phyloP scores from a whole-genome alignment of 2,888 invertebrate genomes.

The Volucella zonaria region DNA sequence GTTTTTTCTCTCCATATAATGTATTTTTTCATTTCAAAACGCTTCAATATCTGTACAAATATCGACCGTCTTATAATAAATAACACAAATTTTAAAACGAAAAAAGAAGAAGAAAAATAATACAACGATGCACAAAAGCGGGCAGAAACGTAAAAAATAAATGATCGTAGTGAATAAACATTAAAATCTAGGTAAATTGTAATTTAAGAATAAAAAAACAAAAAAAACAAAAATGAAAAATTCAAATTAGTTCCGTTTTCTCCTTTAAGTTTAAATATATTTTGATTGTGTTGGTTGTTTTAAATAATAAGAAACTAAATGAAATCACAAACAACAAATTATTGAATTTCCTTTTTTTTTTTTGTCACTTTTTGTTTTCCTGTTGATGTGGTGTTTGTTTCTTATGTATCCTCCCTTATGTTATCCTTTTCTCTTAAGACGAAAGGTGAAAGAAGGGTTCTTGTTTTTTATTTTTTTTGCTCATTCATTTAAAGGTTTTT shows the following conservation, averaged over 20 bases:
- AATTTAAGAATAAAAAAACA: too few relatives aligned
- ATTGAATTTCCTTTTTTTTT: neutral
- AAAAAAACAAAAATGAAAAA: conserved; percentile 27
- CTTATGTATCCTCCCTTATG: conserved; percentile 67
- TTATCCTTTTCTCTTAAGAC: conserved; percentile 70
- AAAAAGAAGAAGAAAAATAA: conserved; percentile 59
- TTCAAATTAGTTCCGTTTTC: conserved; percentile 36
- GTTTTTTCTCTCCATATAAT: too few relatives aligned
- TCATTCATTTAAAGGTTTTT: conserved; percentile 11
- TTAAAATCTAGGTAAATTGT: conserved; percentile 42
- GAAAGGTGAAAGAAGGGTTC: conserved; percentile 72
- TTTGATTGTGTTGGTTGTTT: conserved; percentile 57
- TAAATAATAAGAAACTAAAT: conserved; percentile 13
- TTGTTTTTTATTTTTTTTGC: neutral
- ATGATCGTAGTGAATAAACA: conserved; percentile 32
- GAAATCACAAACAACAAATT: conserved; percentile 7
- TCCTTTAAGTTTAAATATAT: conserved; percentile 42
- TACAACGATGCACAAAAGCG: conserved; percentile 69
- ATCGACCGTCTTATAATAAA: conserved; percentile 72
- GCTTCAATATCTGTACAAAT: too few relatives aligned
- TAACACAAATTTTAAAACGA: conserved; percentile 67
- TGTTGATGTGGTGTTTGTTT: neutral
- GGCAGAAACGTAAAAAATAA: conserved; percentile 46
- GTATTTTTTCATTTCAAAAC: too few relatives aligned
- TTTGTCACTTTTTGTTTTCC: too few relatives aligned